Conservation (phyloP, 2,888 invertebrate species). For the Drosophila mimetica region DNA sequence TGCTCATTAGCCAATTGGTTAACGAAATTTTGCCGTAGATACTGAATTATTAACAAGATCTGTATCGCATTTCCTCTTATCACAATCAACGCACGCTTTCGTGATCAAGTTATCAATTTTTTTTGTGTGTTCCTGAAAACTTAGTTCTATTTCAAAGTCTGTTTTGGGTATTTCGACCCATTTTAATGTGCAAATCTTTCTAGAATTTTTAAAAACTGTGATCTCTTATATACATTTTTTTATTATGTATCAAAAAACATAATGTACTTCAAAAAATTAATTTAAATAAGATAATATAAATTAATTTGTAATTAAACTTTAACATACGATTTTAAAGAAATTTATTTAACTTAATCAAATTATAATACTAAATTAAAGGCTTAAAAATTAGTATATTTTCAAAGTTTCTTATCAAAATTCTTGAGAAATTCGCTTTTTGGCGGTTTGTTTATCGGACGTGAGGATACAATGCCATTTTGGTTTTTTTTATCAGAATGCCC, state of each 20-base stretch:
- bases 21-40: constrained; percentile 23
- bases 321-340: not conserved
- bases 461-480: not conserved
- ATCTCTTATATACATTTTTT: too few relatives aligned
- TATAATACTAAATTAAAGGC: too few relatives aligned
- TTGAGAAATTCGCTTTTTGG: not conserved
- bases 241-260: too few relatives aligned
- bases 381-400: too few relatives aligned
- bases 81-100: constrained; percentile 1
- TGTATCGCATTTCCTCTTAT: constrained; percentile 36
- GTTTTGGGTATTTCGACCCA: not conserved
- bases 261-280: too few relatives aligned
- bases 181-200: not conserved
- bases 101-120: not conserved
- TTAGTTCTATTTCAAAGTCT: not conserved
- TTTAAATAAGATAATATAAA: too few relatives aligned
- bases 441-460: not conserved
- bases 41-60: constrained; percentile 44
- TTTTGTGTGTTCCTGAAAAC: not conserved
- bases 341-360: too few relatives aligned
- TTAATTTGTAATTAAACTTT: too few relatives aligned
- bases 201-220: not conserved
- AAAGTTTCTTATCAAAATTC: not conserved
- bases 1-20: constrained; percentile 58
- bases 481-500: not conserved